Percentiles rank a stretch among this genome's conserved stretches.
These are phyloP conservation scores for Eristalis tenax DNA, from an alignment of 2,888 invertebrate species.

Conservation along the genomic window DNA sequence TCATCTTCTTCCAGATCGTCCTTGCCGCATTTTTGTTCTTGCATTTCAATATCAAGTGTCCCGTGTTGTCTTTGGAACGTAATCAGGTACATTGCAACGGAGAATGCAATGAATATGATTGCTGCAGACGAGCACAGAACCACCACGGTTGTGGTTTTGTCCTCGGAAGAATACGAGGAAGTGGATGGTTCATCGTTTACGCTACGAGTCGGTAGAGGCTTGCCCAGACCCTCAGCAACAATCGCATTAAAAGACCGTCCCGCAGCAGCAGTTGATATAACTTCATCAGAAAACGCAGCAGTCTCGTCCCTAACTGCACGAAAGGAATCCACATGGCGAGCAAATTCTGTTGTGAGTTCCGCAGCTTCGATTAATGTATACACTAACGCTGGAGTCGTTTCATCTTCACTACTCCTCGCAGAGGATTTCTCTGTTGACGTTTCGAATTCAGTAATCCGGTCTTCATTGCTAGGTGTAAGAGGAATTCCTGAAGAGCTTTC, in stretches of 20 bases:
- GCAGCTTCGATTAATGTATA: conserved; percentile 61
- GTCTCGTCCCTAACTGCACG: conserved; percentile 63
- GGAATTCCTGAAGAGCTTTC: neutral
- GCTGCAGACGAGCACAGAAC: conserved; percentile 77
- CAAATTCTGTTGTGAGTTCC: conserved; percentile 68
- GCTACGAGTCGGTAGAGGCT: conserved; percentile 72
- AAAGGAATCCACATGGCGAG: conserved; percentile 65
- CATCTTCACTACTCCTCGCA: conserved; percentile 3
- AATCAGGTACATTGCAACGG: conserved; percentile 76
- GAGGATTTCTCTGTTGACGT: conserved; percentile 31
- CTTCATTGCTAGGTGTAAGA: neutral
- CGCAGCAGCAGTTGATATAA: conserved; percentile 74
- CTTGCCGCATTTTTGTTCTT: conserved; percentile 78
- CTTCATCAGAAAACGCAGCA: conserved; percentile 62
- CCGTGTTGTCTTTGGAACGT: conserved; percentile 78
- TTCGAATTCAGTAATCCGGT: neutral
- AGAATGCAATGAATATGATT: conserved; percentile 76
- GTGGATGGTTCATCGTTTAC: conserved; percentile 49
- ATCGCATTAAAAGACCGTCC: conserved; percentile 77
- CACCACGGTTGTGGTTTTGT: conserved; percentile 74
- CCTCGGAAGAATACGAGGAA: conserved; percentile 73
- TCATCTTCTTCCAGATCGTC: conserved; percentile 78
- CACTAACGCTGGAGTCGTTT: conserved; percentile 20
- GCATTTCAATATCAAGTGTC: conserved; percentile 79
- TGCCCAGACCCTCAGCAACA: conserved; percentile 74